These are phyloP conservation scores for Telenomus remus DNA, from an alignment of 1,140 invertebrate genomes.

Conservation along the genomic window DNA sequence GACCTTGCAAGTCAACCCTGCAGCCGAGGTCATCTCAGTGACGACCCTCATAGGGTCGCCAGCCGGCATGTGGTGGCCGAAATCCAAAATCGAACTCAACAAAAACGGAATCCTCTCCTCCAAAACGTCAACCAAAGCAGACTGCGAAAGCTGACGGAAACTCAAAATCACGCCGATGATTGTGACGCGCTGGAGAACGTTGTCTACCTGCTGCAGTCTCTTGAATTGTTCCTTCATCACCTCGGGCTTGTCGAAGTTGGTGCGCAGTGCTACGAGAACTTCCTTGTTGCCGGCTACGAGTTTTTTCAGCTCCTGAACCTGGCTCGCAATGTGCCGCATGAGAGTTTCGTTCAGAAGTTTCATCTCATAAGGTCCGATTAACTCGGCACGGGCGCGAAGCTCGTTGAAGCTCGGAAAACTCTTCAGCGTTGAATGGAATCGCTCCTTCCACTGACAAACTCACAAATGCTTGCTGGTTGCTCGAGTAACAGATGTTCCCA, in stretches of 20 bases:
- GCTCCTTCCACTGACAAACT: conserved; percentile 91
- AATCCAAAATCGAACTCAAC: conserved; percentile 94
- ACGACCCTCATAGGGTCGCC: conserved; percentile 94
- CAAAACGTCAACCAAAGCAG: conserved; percentile 94
- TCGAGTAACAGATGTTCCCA: conserved; percentile 97
- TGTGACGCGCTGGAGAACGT: conserved; percentile 96
- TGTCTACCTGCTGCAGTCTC: conserved; percentile 92
- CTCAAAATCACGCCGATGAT: conserved; percentile 98
- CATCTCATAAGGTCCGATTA: conserved; percentile 99
- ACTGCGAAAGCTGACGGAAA: conserved; percentile 94
- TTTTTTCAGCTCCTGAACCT: conserved; percentile 98
- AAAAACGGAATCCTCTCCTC: conserved; percentile 97
- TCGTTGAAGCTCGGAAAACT: conserved; percentile 99
- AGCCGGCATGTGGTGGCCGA: conserved; percentile 93
- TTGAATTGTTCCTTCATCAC: conserved; percentile 99
- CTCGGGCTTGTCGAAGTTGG: conserved; percentile 93
- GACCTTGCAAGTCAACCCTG: conserved; percentile 93
- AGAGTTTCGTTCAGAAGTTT: conserved; percentile 96
- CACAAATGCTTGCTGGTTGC: conserved; percentile 96
- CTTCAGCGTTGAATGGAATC: conserved; percentile 96
- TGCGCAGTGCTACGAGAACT: conserved; percentile 89
- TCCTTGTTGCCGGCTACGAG: conserved; percentile 95
- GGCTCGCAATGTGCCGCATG: conserved; percentile 98
- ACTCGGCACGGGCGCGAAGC: conserved; percentile 94
- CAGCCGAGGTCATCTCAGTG: conserved; percentile 97